A percentile compares a stretch with the other conserved stretches of the same genome.
phyloP scores from a whole-genome alignment of 2,113 vertebrate species.

The Nothocercus nigrocapillus region DNA sequence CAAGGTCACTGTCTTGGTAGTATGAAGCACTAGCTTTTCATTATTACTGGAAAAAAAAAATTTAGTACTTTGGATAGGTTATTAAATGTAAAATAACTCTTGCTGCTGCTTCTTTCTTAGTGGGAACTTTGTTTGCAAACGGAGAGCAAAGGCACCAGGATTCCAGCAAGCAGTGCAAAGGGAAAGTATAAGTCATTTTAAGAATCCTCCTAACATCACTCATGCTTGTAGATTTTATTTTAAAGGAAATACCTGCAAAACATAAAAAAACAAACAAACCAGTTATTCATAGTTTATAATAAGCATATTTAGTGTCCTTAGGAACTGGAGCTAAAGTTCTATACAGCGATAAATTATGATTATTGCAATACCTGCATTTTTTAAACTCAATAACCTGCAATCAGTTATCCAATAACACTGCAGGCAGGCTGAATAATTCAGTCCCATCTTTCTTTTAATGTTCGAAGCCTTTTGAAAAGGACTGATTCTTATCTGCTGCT shows the following conservation, averaged over 20 bases:
- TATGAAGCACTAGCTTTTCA: not conserved
- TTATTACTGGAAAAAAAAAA: not conserved
- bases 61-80: not conserved
- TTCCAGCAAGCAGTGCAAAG: fast-evolving
- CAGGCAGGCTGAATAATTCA: not conserved
- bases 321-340: not conserved
- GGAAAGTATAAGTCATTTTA: fast-evolving
- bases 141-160: too few species aligned
- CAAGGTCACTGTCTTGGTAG: not conserved
- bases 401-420: not conserved
- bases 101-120: not conserved
- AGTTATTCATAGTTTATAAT: not conserved
- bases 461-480: conserved; percentile 12
- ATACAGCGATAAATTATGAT: not conserved
- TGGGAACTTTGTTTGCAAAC: not conserved
- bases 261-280: not conserved
- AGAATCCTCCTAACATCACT: not conserved
- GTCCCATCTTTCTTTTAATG: not conserved
- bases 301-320: not conserved
- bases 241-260: not conserved
- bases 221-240: not conserved
- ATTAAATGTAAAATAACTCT: not conserved
- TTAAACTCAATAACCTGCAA: not conserved
- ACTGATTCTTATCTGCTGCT: conserved; percentile 31
- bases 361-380: conserved; percentile 22